Evolutionary conservation across 2,888 invertebrate species (phyloP).

Genomic region (Pseudoips prasinana): DNA sequence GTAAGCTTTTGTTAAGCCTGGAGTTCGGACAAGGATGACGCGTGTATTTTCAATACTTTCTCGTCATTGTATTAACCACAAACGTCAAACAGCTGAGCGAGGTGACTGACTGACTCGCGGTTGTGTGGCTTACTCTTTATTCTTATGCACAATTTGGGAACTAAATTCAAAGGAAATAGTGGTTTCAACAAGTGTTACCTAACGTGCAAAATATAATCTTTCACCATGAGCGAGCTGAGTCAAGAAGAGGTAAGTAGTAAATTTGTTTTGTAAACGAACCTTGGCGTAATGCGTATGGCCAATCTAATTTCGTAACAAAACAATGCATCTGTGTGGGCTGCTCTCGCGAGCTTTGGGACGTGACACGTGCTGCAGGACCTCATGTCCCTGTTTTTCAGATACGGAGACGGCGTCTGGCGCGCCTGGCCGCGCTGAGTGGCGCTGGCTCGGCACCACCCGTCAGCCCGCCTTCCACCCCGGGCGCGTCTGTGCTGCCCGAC

Average conservation of each 20-base stretch:
- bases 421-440: slow-evolving; percentile 84
- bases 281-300: slow-evolving; percentile 71
- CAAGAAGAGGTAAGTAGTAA: slow-evolving; percentile 91
- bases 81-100: slow-evolving; percentile 79
- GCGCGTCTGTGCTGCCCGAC: slow-evolving; percentile 61
- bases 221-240: slow-evolving; percentile 90
- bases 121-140: slow-evolving; percentile 70
- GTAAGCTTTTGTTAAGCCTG: slow-evolving; percentile 21
- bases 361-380: slow-evolving; percentile 55
- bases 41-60: slow-evolving; percentile 80
- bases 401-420: slow-evolving; percentile 88
- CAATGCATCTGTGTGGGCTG: slow-evolving; percentile 70
- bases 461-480: slow-evolving; percentile 73
- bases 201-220: slow-evolving; percentile 40
- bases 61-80: slow-evolving; percentile 68
- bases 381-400: slow-evolving; percentile 81
- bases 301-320: slow-evolving; percentile 82
- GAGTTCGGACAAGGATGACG: slow-evolving; percentile 64
- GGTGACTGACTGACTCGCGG: slow-evolving; percentile 80
- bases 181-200: slow-evolving; percentile 39
- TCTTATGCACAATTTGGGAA: slow-evolving; percentile 54
- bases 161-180: slow-evolving; percentile 56
- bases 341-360: slow-evolving; percentile 46
- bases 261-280: slow-evolving; percentile 66
- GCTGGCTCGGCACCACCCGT: slow-evolving; percentile 71